Base-by-base conservation (phyloP, 2,797 vertebrate genomes). In the Scyliorhinus canicula region DNA sequence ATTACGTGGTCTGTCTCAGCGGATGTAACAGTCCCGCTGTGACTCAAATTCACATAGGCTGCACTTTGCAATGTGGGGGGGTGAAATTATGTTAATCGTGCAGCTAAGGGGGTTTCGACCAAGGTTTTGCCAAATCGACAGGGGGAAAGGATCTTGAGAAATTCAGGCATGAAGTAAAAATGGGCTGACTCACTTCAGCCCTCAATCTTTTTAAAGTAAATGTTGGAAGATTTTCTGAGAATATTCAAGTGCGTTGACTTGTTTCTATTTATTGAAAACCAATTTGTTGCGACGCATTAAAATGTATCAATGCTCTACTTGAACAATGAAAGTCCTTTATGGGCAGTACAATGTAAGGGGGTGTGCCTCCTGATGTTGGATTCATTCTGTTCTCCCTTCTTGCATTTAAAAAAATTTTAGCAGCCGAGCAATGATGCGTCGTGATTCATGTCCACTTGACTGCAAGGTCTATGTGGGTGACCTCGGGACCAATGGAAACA, bases 391-490 rank as follows among this genome's bases (percentile, higher is more conserved):
- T 91, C n/a, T 47, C 40, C 63, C 35, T 31, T 63, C 47, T 40
- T 90, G 21, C 26, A 91, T 28, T 21, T 60, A 14, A 12, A 44
- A 65, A 91, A 47, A 6, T 16, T 82, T 40, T 44, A 77, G 35
- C 24, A 65, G 60, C 57, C 65, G 88, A 91, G 21, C 88, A 4
- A 94, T 94, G 93, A 96, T 97, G 95, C 96, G 96, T 95, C 98
- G 98, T 96, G 98, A 99, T 96, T 99, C 97, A 95, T 98, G 99
- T 97, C 99, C 99, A 3, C 97, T 99, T 95, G 99, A 99, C 96
- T 99, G 99, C 97, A 99, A 99, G 96, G 98, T 99, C 95, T 99
- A 99, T 21, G 99, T 99, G 95, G 99, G 99, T 82, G 99, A 99
- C 97, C 98, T 99, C 95, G 99, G 99, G 93, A 99, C 99, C 96